Conservation (phyloP, 2,888 invertebrate genomes). For the Saturnia pavonia region DNA sequence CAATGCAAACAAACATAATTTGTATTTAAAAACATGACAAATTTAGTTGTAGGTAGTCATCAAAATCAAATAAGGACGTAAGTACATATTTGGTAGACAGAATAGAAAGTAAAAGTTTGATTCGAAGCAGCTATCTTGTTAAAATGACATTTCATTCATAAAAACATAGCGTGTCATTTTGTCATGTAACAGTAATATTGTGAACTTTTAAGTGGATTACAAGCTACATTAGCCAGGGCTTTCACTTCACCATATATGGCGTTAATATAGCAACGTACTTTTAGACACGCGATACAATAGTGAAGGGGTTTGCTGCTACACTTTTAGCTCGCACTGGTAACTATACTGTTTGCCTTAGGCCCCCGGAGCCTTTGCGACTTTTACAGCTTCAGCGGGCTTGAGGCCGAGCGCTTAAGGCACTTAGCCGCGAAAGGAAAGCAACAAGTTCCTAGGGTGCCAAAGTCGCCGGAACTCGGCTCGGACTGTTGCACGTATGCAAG, state of each 20-base stretch:
- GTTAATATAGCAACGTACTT: conserved; percentile 56
- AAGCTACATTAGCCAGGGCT: conserved; percentile 58
- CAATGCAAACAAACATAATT: background rate
- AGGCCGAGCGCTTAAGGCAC: no score
- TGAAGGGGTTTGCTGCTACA: conserved; percentile 46
- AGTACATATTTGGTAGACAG: conserved; percentile 2
- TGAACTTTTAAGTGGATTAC: conserved; percentile 69
- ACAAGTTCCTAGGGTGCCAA: no score
- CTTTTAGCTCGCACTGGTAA: conserved; percentile 31
- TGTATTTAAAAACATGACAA: background rate
- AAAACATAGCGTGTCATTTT: conserved; percentile 40
- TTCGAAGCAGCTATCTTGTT: conserved; percentile 27
- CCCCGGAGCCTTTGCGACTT: no score
- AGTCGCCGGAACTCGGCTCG: no score
- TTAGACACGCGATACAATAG: conserved; percentile 63
- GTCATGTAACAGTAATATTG: conserved; percentile 37
- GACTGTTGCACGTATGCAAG: no score
- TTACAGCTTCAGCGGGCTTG: no score
- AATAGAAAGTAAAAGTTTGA: conserved; percentile 10
- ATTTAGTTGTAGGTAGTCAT: background rate
- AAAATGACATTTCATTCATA: conserved; percentile 39
- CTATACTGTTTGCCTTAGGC: no score
- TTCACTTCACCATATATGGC: conserved; percentile 57
- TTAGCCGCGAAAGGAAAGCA: no score
- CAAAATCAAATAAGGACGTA: background rate